phyloP scores from a whole-genome alignment of 2,113 vertebrate genomes.

The Tretioscincus oriximinensis region DNA sequence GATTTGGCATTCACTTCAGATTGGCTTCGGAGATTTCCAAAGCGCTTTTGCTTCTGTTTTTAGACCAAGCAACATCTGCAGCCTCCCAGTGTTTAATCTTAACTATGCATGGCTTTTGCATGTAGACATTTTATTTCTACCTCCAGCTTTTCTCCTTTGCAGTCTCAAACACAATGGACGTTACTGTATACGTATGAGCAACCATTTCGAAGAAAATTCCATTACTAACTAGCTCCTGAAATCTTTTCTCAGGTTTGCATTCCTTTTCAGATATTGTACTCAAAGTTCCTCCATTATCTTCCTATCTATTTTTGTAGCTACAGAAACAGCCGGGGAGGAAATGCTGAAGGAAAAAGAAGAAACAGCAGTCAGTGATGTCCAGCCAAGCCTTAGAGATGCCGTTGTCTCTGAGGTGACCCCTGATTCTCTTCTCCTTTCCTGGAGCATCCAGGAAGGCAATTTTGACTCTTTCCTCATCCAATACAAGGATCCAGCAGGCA shows the following conservation, averaged over 20 bases:
- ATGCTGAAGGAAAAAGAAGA: neutral
- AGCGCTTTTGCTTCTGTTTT: too few species aligned
- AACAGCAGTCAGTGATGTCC: neutral
- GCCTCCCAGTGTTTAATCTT: neutral
- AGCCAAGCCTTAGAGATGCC: constrained; percentile 48
- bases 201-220: neutral
- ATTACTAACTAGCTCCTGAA: neutral
- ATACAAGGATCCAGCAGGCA: constrained; percentile 49
- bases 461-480: constrained; percentile 65
- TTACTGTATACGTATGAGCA: neutral
- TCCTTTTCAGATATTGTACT: neutral
- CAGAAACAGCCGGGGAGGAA: neutral
- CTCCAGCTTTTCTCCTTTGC: too few species aligned
- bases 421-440: constrained; percentile 45
- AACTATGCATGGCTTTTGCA: neutral
- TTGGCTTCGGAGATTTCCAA: too few species aligned
- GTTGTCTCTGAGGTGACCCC: constrained; percentile 2
- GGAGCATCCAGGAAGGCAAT: constrained; percentile 44
- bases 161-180: neutral
- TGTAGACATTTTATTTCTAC: neutral
- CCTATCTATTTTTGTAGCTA: neutral
- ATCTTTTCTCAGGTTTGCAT: neutral
- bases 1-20: too few species aligned
- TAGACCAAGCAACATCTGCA: too few species aligned
- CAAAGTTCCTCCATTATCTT: neutral